Evolutionary conservation across 2,113 vertebrate species (phyloP).

Genomic region (Sinocyclocheilus anshuiensis): DNA sequence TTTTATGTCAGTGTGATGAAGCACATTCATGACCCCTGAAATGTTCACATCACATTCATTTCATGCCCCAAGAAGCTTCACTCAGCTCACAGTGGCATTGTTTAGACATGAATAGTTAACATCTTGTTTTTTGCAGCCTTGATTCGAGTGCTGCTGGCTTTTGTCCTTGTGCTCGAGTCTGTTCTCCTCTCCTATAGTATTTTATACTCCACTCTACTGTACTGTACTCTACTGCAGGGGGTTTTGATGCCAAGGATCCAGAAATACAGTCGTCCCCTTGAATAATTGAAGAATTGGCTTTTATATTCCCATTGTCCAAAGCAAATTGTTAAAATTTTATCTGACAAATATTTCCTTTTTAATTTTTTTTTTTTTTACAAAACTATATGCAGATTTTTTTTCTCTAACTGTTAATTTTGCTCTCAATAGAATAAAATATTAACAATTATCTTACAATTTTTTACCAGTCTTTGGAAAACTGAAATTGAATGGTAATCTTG

Average conservation of each 20-base stretch:
- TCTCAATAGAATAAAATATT: background rate
- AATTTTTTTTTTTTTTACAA: too few species aligned
- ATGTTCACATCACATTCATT: conserved; percentile 19
- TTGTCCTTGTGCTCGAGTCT: background rate
- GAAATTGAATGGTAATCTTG: background rate
- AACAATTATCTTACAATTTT: background rate
- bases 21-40: background rate
- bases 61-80: conserved; percentile 27
- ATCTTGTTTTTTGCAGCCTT: conserved; percentile 18
- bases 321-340: background rate
- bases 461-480: background rate
- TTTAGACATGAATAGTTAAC: conserved; percentile 20
- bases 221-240: background rate
- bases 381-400: too few species aligned
- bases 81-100: conserved; percentile 4
- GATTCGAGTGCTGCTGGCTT: background rate
- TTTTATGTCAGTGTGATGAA: conserved; percentile 9
- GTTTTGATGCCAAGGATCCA: background rate
- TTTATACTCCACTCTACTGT: background rate
- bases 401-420: background rate
- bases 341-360: background rate
- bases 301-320: background rate
- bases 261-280: background rate
- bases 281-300: background rate
- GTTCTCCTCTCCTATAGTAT: background rate